Conservation (phyloP, 2,797 vertebrate species). For the Botia kubotai region DNA sequence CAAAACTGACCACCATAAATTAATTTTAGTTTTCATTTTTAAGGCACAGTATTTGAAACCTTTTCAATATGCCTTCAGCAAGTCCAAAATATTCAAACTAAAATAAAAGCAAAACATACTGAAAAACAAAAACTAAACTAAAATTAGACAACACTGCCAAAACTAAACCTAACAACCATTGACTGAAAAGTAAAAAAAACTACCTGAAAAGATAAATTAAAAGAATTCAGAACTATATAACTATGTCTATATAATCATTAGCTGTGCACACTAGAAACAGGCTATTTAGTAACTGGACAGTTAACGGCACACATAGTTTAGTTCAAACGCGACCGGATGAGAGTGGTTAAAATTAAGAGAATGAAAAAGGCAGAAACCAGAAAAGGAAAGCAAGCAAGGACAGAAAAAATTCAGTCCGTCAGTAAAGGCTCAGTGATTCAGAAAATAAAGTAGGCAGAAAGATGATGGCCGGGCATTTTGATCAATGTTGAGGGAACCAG, state of each 20-base stretch:
- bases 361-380: constrained; percentile 21
- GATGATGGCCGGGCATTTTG: constrained; percentile 65
- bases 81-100: background rate
- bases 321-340: constrained; percentile 14
- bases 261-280: constrained; percentile 1
- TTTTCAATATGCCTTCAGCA: too few relatives aligned
- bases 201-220: too few relatives aligned
- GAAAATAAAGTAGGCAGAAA: constrained; percentile 64
- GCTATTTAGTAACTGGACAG: constrained; percentile 59
- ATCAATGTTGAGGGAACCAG: constrained; percentile 65
- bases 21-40: too few relatives aligned
- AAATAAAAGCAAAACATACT: background rate
- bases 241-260: too few relatives aligned
- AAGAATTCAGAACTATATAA: background rate
- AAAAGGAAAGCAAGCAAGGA: constrained; percentile 26
- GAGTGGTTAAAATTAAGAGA: constrained; percentile 7
- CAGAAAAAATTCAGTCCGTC: constrained; percentile 42
- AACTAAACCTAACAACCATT: background rate
- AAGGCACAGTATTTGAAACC: too few relatives aligned
- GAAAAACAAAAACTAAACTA: background rate
- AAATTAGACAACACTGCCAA: background rate
- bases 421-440: constrained; percentile 65
- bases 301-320: background rate
- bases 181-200: background rate
- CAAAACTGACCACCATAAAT: too few relatives aligned